Evolutionary conservation across 2,113 vertebrate genomes (phyloP).

Genomic region (Ceyx margarethae): DNA sequence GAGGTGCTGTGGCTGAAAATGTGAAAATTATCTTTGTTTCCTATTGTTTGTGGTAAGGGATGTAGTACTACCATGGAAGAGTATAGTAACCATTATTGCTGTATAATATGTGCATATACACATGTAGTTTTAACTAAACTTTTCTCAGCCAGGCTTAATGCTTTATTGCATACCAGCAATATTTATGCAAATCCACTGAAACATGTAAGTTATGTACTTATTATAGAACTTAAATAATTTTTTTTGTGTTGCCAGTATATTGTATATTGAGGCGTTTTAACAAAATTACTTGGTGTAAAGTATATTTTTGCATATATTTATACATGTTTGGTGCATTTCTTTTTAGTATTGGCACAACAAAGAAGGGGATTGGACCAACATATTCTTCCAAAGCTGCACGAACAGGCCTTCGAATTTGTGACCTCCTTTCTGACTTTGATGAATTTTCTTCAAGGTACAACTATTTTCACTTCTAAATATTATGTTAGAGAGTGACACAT

Average conservation of each 20-base stretch:
- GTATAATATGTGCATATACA: not conserved
- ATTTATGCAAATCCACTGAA: not conserved
- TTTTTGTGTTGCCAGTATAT: not conserved
- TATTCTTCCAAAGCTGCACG: conserved; percentile 95
- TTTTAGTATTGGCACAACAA: conserved; percentile 93
- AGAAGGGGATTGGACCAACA: conserved; percentile 96
- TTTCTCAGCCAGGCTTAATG: not conserved
- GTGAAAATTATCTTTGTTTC: not conserved
- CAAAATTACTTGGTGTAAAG: not conserved
- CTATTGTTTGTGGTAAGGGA: not conserved
- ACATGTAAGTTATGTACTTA: not conserved
- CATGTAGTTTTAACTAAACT: not conserved
- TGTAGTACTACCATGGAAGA: not conserved
- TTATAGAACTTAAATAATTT: not conserved
- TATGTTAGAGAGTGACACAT: not conserved
- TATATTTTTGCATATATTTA: not conserved
- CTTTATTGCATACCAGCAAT: not conserved
- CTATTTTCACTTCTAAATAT: not conserved
- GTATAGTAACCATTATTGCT: not conserved
- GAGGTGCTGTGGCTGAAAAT: not conserved
- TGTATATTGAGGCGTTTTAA: not conserved
- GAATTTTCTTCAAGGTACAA: conserved; percentile 89
- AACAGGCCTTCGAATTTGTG: conserved; percentile 92
- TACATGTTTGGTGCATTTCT: not conserved
- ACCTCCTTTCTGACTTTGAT: conserved; percentile 92